These are phyloP conservation scores for Pangasianodon hypophthalmus DNA, from an alignment of 2,113 vertebrate genomes.

Conservation along the genomic window DNA sequence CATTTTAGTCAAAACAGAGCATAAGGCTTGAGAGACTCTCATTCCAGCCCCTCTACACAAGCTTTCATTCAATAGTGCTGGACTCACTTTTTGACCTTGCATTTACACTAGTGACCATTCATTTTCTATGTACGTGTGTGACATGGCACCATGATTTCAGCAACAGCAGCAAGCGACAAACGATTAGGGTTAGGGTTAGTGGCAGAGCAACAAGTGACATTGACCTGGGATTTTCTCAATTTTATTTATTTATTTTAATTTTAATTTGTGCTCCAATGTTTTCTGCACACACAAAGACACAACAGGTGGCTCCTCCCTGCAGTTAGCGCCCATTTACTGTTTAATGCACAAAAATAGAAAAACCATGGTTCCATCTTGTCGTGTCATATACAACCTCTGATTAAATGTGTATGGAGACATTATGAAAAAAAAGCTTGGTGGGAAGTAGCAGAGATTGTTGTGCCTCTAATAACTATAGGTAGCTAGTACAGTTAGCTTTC, in stretches of 20 bases:
- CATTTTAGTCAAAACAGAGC: background rate
- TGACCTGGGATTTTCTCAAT: background rate
- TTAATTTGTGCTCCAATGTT: background rate
- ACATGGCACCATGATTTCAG: background rate
- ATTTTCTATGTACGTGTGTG: background rate
- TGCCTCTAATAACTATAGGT: too few relatives aligned
- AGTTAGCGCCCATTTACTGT: background rate
- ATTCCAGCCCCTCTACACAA: background rate
- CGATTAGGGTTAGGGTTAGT: too few relatives aligned
- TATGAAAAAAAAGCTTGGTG: background rate
- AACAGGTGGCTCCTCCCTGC: too few relatives aligned
- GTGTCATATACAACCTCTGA: background rate
- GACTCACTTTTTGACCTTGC: background rate
- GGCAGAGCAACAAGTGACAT: background rate
- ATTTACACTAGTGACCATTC: background rate
- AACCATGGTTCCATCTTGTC: background rate
- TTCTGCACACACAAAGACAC: background rate
- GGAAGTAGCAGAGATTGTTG: background rate
- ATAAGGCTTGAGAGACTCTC: background rate
- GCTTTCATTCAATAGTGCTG: background rate
- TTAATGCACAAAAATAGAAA: background rate
- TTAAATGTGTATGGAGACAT: background rate
- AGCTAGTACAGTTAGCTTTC: background rate
- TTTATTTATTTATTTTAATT: background rate
- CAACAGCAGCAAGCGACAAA: background rate